Conservation (phyloP, 2,113 vertebrate species). For the Podarcis muralis region DNA sequence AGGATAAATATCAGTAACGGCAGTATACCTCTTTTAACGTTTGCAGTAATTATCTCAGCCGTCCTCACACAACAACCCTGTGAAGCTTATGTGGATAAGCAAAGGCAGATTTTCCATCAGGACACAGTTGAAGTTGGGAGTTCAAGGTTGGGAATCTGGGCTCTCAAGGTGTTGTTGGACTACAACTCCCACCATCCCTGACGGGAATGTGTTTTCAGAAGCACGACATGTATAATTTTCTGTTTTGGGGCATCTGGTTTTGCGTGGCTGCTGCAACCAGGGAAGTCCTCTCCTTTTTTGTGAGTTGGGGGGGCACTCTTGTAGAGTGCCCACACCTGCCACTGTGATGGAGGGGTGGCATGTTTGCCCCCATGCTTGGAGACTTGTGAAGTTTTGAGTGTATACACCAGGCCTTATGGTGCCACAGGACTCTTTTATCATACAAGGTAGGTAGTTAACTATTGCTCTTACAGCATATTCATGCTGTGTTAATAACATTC, state of each 20-base stretch:
- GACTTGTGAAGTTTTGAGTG: neutral
- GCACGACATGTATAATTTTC: no score
- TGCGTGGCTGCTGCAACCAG: no score
- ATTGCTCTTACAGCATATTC: neutral
- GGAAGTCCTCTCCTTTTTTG: no score
- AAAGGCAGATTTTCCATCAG: neutral
- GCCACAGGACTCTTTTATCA: neutral
- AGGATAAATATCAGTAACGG: neutral
- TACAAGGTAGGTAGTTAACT: neutral
- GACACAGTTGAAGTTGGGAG: neutral
- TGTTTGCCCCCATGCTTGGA: neutral
- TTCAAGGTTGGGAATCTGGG: neutral
- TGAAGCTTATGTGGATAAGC: neutral
- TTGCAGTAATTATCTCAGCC: neutral
- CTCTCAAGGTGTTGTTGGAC: no score
- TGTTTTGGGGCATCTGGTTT: no score
- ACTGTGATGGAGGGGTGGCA: no score
- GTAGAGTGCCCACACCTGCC: no score
- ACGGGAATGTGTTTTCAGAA: neutral
- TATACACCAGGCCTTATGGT: neutral
- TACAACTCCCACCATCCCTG: neutral
- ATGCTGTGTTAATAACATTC: neutral
- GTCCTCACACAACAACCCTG: neutral
- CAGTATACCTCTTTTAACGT: slow-evolving; percentile 4
- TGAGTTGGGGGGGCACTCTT: neutral